phyloP scores from a whole-genome alignment of 1,140 invertebrate genomes.

The Drosophila pseudoobscura region DNA sequence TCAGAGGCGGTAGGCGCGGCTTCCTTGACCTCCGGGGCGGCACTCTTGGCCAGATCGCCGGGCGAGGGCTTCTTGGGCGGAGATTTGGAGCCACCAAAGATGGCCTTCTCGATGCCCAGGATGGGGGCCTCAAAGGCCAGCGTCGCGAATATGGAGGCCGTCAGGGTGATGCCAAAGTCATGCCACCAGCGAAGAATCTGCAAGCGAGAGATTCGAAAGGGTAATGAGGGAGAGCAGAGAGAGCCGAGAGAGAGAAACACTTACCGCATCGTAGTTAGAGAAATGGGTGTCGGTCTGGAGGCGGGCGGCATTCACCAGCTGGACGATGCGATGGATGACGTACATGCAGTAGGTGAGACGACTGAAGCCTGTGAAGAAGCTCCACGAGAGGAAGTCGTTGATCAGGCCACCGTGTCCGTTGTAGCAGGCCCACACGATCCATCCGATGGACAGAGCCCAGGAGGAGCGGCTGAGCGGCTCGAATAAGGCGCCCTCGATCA shows the following conservation, averaged over 20 bases:
- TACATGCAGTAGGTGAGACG: constrained; percentile 89
- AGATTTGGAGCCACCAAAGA: constrained; percentile 52
- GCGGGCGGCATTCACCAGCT: constrained; percentile 71
- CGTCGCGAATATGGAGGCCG: constrained; percentile 72
- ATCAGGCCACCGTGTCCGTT: constrained; percentile 88
- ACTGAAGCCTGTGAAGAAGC: constrained; percentile 87
- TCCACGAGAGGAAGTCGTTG: constrained; percentile 87
- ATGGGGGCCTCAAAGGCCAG: constrained; percentile 78
- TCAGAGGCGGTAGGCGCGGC: constrained; percentile 4
- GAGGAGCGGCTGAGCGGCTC: constrained; percentile 87
- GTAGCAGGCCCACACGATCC: constrained; percentile 89
- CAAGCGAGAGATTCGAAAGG: not conserved
- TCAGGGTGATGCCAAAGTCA: constrained; percentile 74
- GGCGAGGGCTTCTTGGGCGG: constrained; percentile 56
- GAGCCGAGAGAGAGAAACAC: not conserved
- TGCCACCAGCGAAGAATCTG: constrained; percentile 81
- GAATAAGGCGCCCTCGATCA: constrained; percentile 87
- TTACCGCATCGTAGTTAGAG: constrained; percentile 68
- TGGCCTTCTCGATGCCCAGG: constrained; percentile 78
- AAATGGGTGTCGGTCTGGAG: constrained; percentile 69
- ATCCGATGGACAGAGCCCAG: constrained; percentile 88
- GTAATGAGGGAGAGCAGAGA: not conserved
- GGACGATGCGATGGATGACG: constrained; percentile 85
- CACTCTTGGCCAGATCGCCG: constrained; percentile 30
- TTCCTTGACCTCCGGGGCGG: not conserved